Evolutionary conservation across 1,140 invertebrate species (phyloP).

Genomic region (Arctopsyche grandis): DNA sequence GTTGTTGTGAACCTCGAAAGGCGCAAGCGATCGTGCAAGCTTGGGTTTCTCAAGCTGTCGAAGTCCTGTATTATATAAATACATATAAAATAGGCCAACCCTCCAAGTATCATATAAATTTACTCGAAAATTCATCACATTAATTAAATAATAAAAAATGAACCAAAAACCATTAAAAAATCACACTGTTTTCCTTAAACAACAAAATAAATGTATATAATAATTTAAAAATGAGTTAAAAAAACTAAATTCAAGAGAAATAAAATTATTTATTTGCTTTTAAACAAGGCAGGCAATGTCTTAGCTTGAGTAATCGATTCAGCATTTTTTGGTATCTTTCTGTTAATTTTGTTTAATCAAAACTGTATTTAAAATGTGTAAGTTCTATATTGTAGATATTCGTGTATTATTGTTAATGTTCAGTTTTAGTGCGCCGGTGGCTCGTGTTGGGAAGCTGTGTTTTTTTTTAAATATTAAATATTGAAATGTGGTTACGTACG

Average conservation of each 20-base stretch:
- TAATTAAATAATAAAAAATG: slow-evolving; percentile 23
- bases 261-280: slow-evolving; percentile 12
- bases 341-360: background rate
- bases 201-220: background rate
- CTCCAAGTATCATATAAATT: slow-evolving; percentile 54
- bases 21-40: slow-evolving; percentile 30
- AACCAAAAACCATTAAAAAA: slow-evolving; percentile 18
- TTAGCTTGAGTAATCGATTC: slow-evolving; percentile 55
- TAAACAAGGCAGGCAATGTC: slow-evolving; percentile 54
- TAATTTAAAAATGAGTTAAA: background rate
- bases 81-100: slow-evolving; percentile 39
- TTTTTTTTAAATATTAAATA: slow-evolving; percentile 20
- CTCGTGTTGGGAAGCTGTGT: slow-evolving; percentile 17
- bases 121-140: slow-evolving; percentile 49
- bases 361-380: slow-evolving; percentile 21
- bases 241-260: background rate
- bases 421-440: slow-evolving; percentile 8
- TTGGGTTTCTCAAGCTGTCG: slow-evolving; percentile 8
- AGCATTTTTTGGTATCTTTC: slow-evolving; percentile 51
- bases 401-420: slow-evolving; percentile 7
- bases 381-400: slow-evolving; percentile 13
- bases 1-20: slow-evolving; percentile 42
- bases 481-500: slow-evolving; percentile 41
- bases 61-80: background rate
- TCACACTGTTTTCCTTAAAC: slow-evolving; percentile 3